These are phyloP conservation scores for Chymomyza amoena DNA, from an alignment of 2,888 invertebrate species.

Conservation along the genomic window DNA sequence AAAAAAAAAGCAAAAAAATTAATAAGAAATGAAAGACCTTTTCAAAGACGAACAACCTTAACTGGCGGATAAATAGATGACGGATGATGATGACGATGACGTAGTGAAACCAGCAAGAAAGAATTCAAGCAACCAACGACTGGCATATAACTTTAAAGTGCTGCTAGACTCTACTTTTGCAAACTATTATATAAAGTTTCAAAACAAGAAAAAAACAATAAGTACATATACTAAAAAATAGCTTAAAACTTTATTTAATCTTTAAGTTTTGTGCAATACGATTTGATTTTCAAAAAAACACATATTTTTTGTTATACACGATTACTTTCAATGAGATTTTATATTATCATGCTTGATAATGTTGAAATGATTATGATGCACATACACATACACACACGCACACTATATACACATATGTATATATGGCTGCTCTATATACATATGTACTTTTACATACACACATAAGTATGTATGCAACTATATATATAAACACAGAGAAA, in stretches of 20 bases:
- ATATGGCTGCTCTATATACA: slow-evolving; percentile 1
- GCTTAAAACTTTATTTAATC: slow-evolving; percentile 22
- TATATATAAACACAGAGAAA: background rate
- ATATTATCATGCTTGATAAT: background rate
- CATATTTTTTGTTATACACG: slow-evolving; percentile 22
- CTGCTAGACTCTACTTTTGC: slow-evolving; percentile 62
- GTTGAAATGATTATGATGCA: background rate
- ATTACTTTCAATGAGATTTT: background rate
- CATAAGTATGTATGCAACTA: background rate
- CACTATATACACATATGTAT: background rate
- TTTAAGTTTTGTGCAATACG: background rate
- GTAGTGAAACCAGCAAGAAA: slow-evolving; percentile 9
- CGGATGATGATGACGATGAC: background rate
- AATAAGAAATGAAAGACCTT: slow-evolving; percentile 58
- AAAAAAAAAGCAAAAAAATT: background rate
- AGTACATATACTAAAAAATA: slow-evolving; percentile 13
- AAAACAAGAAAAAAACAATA: background rate
- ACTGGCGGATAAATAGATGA: slow-evolving; percentile 14
- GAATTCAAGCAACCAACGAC: slow-evolving; percentile 57
- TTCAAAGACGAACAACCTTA: slow-evolving; percentile 59
- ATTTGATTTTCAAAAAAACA: background rate
- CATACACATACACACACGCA: slow-evolving; percentile 3
- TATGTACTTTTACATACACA: background rate
- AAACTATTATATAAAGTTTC: slow-evolving; percentile 15
- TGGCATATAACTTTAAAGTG: slow-evolving; percentile 63